Evolutionary conservation across 1,140 invertebrate genomes (phyloP).

Genomic region (Diprion similis): DNA sequence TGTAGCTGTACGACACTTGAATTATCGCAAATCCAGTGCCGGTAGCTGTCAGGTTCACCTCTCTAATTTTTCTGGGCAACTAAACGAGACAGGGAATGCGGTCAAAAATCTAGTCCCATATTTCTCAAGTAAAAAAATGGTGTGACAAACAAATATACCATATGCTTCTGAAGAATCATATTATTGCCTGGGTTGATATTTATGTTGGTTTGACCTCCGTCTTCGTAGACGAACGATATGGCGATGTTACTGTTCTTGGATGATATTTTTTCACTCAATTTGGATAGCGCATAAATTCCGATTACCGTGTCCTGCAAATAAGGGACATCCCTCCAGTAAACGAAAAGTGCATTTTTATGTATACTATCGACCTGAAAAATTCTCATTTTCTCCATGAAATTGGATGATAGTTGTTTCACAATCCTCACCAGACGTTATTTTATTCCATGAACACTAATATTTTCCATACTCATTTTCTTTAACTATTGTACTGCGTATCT

Average conservation of each 20-base stretch:
- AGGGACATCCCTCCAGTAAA: background rate
- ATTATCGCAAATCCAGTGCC: slow-evolving; percentile 86
- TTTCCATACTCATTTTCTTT: too few species aligned
- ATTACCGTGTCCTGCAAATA: slow-evolving; percentile 73
- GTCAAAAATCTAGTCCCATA: background rate
- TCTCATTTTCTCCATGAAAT: too few species aligned
- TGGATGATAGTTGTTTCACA: too few species aligned
- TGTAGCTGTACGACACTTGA: slow-evolving; percentile 84
- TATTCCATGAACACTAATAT: too few species aligned
- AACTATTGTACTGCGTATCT: too few species aligned
- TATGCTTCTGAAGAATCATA: slow-evolving; percentile 77
- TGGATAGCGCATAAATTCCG: slow-evolving; percentile 75
- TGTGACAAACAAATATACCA: slow-evolving; percentile 53
- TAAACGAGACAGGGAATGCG: slow-evolving; percentile 36
- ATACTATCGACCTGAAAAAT: background rate
- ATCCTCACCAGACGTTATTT: too few species aligned
- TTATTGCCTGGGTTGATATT: slow-evolving; percentile 74
- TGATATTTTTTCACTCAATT: slow-evolving; percentile 70
- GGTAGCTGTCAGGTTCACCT: slow-evolving; percentile 72
- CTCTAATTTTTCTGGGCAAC: slow-evolving; percentile 64
- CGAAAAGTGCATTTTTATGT: background rate
- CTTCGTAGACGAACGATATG: slow-evolving; percentile 64
- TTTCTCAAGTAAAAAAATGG: background rate
- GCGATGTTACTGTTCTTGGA: slow-evolving; percentile 65
- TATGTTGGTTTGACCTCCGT: slow-evolving; percentile 68